These are phyloP conservation scores for Ianthella basta DNA, from an alignment of 37 sponge, comb jelly and placozoan genomes.

Conservation along the genomic window DNA sequence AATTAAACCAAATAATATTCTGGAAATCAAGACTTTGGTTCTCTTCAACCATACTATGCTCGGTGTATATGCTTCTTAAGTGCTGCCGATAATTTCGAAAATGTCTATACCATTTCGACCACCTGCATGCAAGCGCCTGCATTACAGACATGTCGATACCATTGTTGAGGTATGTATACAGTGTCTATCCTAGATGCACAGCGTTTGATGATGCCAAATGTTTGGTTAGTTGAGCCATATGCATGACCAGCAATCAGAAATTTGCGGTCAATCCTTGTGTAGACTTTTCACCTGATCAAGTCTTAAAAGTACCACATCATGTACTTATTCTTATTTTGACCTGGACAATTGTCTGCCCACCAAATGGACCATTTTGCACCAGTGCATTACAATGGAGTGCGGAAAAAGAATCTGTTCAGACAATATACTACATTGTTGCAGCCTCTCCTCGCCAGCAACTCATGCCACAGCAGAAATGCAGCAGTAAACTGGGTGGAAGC, in stretches of 20 bases:
- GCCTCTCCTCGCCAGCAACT: constrained; percentile 52
- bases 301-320: constrained; percentile 61
- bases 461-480: constrained; percentile 73
- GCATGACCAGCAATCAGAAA: constrained; percentile 63
- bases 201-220: constrained; percentile 37
- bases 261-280: constrained; percentile 58
- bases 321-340: constrained; percentile 59
- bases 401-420: constrained; percentile 27
- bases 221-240: constrained; percentile 54
- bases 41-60: constrained; percentile 44
- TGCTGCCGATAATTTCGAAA: constrained; percentile 48
- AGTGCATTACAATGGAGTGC: constrained; percentile 42
- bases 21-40: constrained; percentile 45
- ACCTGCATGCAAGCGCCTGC: constrained; percentile 28
- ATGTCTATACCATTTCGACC: constrained; percentile 43
- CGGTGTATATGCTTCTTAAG: constrained; percentile 38
- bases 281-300: constrained; percentile 43
- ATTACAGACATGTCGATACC: constrained; percentile 52
- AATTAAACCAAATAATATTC: constrained; percentile 55
- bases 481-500: constrained; percentile 46
- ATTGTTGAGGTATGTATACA: constrained; percentile 52
- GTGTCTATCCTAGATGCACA: constrained; percentile 28
- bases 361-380: constrained; percentile 61
- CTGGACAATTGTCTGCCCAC: constrained; percentile 71
- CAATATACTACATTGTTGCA: constrained; percentile 58